phyloP scores from a whole-genome alignment of 2,888 invertebrate genomes.

The Eudasyphora cyanicolor region DNA sequence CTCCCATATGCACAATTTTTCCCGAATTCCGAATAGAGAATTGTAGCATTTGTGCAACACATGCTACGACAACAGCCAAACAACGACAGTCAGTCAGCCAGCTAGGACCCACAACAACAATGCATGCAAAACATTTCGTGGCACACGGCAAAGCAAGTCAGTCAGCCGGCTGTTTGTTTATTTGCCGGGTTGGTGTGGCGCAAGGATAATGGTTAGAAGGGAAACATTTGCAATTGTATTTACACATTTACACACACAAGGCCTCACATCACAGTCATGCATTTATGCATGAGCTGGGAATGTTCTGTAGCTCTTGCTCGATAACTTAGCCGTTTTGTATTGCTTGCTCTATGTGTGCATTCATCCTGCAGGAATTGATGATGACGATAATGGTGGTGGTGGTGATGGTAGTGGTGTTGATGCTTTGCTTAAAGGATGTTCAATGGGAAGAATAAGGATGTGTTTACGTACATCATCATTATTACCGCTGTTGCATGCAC shows the following conservation, averaged over 20 bases:
- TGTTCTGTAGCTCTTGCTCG: too few relatives aligned
- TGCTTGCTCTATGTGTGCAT: not conserved
- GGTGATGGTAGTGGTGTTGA: not conserved
- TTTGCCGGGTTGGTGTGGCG: conserved; percentile 26
- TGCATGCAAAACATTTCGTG: not conserved
- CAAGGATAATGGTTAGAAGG: conserved; percentile 17
- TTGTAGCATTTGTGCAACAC: conserved; percentile 52
- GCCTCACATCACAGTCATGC: conserved; percentile 8
- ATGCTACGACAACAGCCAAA: conserved; percentile 39
- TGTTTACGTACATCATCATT: not conserved
- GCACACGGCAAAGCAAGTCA: too few relatives aligned
- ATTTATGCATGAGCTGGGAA: conserved; percentile 19
- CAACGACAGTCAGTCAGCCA: too few relatives aligned
- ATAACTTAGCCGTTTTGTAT: not conserved
- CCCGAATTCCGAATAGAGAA: not conserved
- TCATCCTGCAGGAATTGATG: not conserved
- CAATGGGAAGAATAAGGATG: not conserved
- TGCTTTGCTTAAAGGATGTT: too few relatives aligned
- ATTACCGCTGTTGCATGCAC: conserved; percentile 2
- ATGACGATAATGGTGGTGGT: not conserved
- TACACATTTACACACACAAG: too few relatives aligned
- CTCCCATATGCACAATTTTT: conserved; percentile 23
- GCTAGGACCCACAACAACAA: too few relatives aligned
- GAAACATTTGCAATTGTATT: conserved; percentile 12
- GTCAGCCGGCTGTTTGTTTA: not conserved